Evolutionary conservation across 2,797 vertebrate genomes (phyloP), one percentile per base, ranked within the genome.

Genomic region (Avahi laniger): DNA sequence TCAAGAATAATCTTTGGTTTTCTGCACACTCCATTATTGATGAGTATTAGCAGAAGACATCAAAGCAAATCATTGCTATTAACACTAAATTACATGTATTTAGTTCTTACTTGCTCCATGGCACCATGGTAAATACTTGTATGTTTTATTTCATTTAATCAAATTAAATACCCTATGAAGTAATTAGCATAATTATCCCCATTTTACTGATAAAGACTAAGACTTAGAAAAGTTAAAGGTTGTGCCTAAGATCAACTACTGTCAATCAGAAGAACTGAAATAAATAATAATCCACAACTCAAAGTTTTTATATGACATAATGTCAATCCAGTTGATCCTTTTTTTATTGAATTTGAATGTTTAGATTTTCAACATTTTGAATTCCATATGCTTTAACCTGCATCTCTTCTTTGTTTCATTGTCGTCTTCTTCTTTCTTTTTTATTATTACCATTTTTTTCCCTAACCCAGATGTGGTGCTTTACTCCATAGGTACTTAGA

Each of bases 91-190:
- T 83, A 50, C 12, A 50, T 72, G 8, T 70, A 65, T 87, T 73
- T 85, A 79, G 22, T 81, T 89, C 59, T 90, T 67, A 35, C 35
- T 87, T 90, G 33, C 33, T 94, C 54, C 50, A 28, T 67, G 35
- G 10, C 10, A 75, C 35, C 46, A 20, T 70, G 63, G 88, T 63
- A 89, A 94, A 93, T 33, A 95, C n/a, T 57, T 87, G 8, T 33
- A 72, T 59, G 4, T 54, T 94, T 93, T 87, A 63, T 81, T 96
- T 91, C 50, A 87, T 26, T 91, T 94, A 72, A 92, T 78, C 41
- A 20, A 24, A 85, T 6, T 80, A 72, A 87, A 88, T 81, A 50
- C 14, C 4, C 20, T 8, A 33, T 59, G 38, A 96, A 61, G 15
- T 79, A 94, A 72, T 28, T 61, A 89, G 7, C 4, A 41, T 79